A percentile compares a stretch with the other conserved stretches of the same genome.
Conservation (phyloP, 2,113 vertebrate genomes). For the Pollachius pollachius region DNA sequence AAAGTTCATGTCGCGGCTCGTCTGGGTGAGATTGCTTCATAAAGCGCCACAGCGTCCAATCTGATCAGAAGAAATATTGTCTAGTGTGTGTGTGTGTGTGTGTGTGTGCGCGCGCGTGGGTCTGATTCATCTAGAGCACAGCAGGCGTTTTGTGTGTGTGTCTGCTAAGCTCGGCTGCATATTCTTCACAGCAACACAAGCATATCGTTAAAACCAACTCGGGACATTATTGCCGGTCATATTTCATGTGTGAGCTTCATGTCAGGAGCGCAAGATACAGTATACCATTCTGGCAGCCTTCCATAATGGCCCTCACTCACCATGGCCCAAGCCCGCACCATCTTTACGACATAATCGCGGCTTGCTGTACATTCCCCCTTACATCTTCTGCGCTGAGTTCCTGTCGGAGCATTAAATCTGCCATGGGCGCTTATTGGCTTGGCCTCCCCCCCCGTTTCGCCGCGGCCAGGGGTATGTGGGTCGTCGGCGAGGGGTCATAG, state of each 20-base stretch:
- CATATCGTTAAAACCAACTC: conserved; percentile 16
- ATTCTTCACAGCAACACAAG: conserved; percentile 17
- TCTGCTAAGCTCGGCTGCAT: conserved; percentile 32
- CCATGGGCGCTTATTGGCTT: conserved; percentile 28
- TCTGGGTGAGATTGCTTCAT: conserved; percentile 70
- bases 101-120: background rate
- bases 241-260: conserved; percentile 28
- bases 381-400: conserved; percentile 26
- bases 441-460: conserved; percentile 28
- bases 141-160: background rate
- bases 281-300: conserved; percentile 43
- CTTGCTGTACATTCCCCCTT: conserved; percentile 30
- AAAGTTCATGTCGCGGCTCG: conserved; percentile 82
- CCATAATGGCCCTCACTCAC: conserved; percentile 28
- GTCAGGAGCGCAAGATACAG: conserved; percentile 28
- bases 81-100: conserved; percentile 18
- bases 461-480: background rate
- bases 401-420: conserved; percentile 33
- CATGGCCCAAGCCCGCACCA: conserved; percentile 25
- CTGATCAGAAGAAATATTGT: conserved; percentile 54
- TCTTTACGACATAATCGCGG: conserved; percentile 44
- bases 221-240: conserved; percentile 16
- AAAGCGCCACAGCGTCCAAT: conserved; percentile 62
- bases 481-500: conserved; percentile 35
- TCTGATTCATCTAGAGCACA: too few relatives aligned